Base-by-base conservation (phyloP, 1,140 invertebrate species). In the Dendrolimus kikuchii region DNA sequence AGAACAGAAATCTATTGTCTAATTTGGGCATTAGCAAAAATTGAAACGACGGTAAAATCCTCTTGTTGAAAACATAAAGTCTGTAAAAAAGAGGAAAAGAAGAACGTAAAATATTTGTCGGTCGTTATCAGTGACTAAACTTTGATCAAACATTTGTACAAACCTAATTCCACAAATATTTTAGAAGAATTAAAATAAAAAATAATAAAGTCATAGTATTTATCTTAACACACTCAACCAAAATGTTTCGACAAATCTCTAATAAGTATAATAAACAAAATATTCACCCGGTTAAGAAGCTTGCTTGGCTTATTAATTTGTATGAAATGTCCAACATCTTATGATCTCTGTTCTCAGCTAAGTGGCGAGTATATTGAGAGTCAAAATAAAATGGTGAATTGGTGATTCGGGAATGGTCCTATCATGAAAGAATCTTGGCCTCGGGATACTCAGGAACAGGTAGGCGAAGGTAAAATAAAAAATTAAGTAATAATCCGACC, bases 401-500 rank as follows among this genome's bases (percentile, higher is more conserved):
- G 63, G 60, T 68, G 64, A 70, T 74, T 75, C 71, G 66, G 60
- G 71, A 69, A 71, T 66, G 54, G 55, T 59, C 53, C 70, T 79
- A 75, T 83, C 71, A 61, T 71, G 55, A 48, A 55, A 63, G 71
- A 69, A 78, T 81, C 74, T 71, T 57, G 70, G 68, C 63, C 49
- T 67, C 23, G 23, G 23, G 23, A 23, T 23, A 23, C 23, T 23
- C 62, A 69, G 64, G 71, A 53, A 78, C 81, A 80, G 81, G 81
- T 82, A 85, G 75, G 78, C 63, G 66, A 74, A 53, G 55, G 57
- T 70, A 59, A 81, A 83, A 83, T 83, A 86, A 79, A 77, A 68
- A 81, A 86, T 80, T 73, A 81, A 85, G 81, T 72, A 81, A 83
- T 83, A 85, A 82, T 83, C 80, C 75, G 66, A 74, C 78, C 80